Percentiles rank a stretch among this genome's conserved stretches.
Conservation (phyloP, 2,113 vertebrate genomes). For the Rhipidura dahli region DNA sequence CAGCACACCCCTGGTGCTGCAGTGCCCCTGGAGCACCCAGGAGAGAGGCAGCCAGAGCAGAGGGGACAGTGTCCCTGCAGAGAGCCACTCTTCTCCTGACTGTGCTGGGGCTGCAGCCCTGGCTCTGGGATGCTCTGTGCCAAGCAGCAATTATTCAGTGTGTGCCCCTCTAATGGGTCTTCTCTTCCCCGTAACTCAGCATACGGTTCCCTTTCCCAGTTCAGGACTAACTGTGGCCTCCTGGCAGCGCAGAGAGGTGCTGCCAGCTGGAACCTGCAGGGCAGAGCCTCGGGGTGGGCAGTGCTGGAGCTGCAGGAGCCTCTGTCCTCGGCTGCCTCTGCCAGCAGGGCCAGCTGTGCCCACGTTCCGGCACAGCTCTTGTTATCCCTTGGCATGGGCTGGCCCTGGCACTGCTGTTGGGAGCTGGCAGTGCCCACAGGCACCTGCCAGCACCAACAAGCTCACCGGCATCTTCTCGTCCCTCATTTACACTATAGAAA, state of each 20-base stretch:
- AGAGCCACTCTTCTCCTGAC: not conserved
- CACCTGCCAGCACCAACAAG: not conserved
- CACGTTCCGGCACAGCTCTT: fast-evolving
- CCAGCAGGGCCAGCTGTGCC: not conserved
- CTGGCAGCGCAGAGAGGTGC: not conserved
- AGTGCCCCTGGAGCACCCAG: not conserved
- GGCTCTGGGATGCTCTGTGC: fast-evolving
- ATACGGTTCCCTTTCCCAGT: not conserved
- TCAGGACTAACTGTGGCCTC: not conserved
- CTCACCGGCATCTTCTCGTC: not conserved
- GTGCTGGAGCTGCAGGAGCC: not conserved
- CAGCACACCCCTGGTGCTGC: fast-evolving
- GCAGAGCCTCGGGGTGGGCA: not conserved
- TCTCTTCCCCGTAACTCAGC: not conserved
- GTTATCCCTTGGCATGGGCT: not conserved
- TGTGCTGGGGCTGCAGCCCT: fast-evolving
- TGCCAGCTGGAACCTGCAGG: not conserved
- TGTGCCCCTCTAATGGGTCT: not conserved
- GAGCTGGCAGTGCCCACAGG: not conserved
- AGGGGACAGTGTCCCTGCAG: not conserved
- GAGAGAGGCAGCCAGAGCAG: not conserved
- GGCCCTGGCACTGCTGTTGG: not conserved
- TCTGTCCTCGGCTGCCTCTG: fast-evolving
- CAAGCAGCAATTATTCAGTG: not conserved
- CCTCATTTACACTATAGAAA: not conserved